Base-by-base conservation (phyloP, 2,888 invertebrate genomes). In the Cheilosia urbana region DNA sequence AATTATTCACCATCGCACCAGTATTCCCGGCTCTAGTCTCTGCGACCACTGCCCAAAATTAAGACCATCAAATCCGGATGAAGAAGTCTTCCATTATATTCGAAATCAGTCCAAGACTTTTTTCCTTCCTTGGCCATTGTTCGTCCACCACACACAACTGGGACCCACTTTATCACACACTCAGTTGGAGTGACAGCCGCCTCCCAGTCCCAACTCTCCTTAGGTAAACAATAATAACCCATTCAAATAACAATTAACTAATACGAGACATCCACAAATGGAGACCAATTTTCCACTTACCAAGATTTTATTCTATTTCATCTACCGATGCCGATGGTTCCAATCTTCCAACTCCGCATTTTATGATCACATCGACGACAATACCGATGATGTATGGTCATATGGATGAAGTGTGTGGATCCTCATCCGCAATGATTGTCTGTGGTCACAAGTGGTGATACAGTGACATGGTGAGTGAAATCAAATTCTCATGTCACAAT, bases 261-360 rank as follows among this genome's bases (percentile, higher is more conserved):
- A 81, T 81, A 72, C 76, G 80, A 47, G 19, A 66, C 80, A 80
- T 85, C 66, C 81, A 72, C 76, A 85, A 77, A 76, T 66, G 72
- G 68, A 58, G 72, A 77, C 81, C 85, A 85, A 85, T 85, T 81
- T 85, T 85, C 85, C 85, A 85, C 76, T 85, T 85, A 81, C 81
- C 76, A 76, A 72, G 57, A 71, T 81, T 85, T 81, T 76, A 76
- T 85, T 81, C 47, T 63, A 80, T 65, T 65, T 75, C 55, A 75
- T 69, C 69, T 24, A 37, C 57, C 73, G 55, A 57, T 30, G 47
- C 47, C 63, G 55, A 57, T 17, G 62, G 24, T 17, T 34, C 15
- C 49, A 27, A 19, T 17, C n/a, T 27, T 47, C 45, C 49, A 5
- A 24, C 45, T 30, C 53, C 27, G 27, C 27, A 27, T 27, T 27